These are phyloP conservation scores for Athripsodes cinereus DNA, from an alignment of 2,888 invertebrate genomes.

Conservation along the genomic window DNA sequence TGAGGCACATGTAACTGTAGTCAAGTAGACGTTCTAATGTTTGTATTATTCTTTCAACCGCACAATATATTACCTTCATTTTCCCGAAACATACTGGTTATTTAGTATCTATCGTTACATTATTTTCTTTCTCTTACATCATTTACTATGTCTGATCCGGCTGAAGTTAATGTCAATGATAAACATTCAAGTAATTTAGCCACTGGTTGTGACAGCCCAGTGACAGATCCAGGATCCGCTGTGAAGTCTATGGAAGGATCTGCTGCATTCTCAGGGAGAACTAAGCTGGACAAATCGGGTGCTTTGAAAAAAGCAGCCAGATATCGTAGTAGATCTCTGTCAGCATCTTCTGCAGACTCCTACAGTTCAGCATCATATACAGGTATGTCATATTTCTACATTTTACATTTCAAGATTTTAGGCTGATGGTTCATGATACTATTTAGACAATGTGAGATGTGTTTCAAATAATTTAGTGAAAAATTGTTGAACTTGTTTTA, in stretches of 20 bases:
- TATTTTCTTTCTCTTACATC: neutral
- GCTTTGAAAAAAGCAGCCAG: constrained; percentile 82
- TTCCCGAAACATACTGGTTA: neutral
- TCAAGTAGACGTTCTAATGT: constrained; percentile 1
- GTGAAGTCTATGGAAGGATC: constrained; percentile 47
- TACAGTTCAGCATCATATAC: constrained; percentile 78
- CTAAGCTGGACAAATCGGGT: constrained; percentile 51
- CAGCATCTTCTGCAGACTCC: constrained; percentile 91
- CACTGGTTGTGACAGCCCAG: constrained; percentile 64
- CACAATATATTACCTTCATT: neutral
- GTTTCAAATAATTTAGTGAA: too few species aligned
- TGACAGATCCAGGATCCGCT: constrained; percentile 68
- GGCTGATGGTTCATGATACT: too few species aligned
- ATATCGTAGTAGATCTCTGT: constrained; percentile 83
- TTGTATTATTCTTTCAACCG: neutral
- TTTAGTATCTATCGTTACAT: too few species aligned
- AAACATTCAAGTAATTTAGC: constrained; percentile 36
- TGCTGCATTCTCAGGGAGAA: constrained; percentile 35
- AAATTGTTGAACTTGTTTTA: too few species aligned
- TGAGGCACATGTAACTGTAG: neutral
- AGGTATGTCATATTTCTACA: constrained; percentile 36
- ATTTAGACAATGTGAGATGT: too few species aligned
- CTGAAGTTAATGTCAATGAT: constrained; percentile 6
- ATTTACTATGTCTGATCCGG: constrained; percentile 15
- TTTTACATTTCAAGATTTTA: too few species aligned